Percentiles rank a stretch among this genome's conserved stretches.
These are phyloP conservation scores for Rhopilema esculentum DNA, from an alignment of 30 jellyfish, hydroid and myxozoan genomes.

Conservation along the genomic window DNA sequence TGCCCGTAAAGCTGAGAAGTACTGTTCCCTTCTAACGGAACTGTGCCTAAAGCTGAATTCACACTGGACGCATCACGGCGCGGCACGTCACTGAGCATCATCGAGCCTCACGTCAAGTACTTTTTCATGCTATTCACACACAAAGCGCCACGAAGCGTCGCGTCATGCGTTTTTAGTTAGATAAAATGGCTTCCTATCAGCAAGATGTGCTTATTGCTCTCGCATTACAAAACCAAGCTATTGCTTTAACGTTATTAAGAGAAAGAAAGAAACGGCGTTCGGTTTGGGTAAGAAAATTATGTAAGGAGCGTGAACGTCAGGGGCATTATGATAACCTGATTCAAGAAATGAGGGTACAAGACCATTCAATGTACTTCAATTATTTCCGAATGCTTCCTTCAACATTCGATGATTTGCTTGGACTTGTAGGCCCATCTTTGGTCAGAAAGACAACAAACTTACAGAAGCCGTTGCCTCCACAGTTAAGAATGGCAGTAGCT, in stretches of 20 bases:
- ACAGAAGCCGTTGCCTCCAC: slow-evolving; percentile 35
- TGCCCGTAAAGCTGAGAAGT: too few relatives aligned
- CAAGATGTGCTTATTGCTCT: slow-evolving; percentile 25
- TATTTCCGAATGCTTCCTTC: slow-evolving; percentile 40
- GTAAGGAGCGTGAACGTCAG: slow-evolving; percentile 34
- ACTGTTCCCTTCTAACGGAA: too few relatives aligned
- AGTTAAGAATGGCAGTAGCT: slow-evolving; percentile 37
- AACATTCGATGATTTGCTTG: slow-evolving; percentile 48
- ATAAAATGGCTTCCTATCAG: slow-evolving; percentile 7
- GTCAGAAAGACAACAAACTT: neutral
- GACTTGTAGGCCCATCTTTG: slow-evolving; percentile 19
- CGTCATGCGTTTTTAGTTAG: neutral
- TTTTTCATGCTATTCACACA: neutral
- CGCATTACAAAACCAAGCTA: slow-evolving; percentile 38
- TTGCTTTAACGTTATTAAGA: slow-evolving; percentile 13
- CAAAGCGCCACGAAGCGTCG: neutral
- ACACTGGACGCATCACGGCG: slow-evolving; percentile 4
- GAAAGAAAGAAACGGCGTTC: slow-evolving; percentile 17
- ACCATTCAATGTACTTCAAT: slow-evolving; percentile 35
- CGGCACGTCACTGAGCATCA: neutral
- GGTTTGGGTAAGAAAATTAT: slow-evolving; percentile 35
- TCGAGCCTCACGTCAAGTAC: neutral
- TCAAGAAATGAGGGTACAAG: slow-evolving; percentile 29
- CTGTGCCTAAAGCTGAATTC: slow-evolving; percentile 11
- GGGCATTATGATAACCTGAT: slow-evolving; percentile 33